Base-by-base conservation (phyloP, 1,140 invertebrate genomes). In the Branchinecta lynchi region DNA sequence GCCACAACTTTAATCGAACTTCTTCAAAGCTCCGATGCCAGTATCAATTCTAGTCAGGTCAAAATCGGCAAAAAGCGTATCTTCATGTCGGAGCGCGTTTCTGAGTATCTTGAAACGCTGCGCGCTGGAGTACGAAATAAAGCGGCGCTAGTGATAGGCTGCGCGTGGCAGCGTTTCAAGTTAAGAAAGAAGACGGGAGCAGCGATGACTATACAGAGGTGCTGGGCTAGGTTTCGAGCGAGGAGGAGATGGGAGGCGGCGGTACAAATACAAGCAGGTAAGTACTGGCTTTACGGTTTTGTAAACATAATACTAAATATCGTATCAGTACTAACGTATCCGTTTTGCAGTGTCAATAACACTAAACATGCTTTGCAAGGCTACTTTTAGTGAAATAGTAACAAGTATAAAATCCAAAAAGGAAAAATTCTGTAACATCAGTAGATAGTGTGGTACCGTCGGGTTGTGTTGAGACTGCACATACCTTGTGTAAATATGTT, bases 21-120 rank as follows among this genome's bases (percentile, higher is more conserved):
- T 2, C 51, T 60, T 20, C 12, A 15, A 12, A 60, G 17, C 12
- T 60, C 51, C 12, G 17, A 60, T 20, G 51, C 51, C 51, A 60
- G 51, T 60, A 60, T 60, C 6, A 60, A 60, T 60, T 20, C 17
- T 15, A 60, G 51, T 20, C 51, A 60, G 6, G 17, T 60, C 17
- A 2, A 60, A 60, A 60, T 60, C 17, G 51, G 51, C 12, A 60
- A 60, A 60, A 60, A 60, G 17, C 51, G 51, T 12, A 60, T 60
- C 17, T 60, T 60, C 51, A 60, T 60, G 51, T 60, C 51, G 17
- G 51, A 60, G 12, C 51, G 17, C 12, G 51, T 60, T 60, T 60
- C 12, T 60, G 51, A 60, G 51, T 60, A 60, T 60, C 51, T 60
- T 60, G 51, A 60, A 60, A 60, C 51, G 17, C 12, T 60, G 51